Base-by-base conservation (phyloP, 2,113 vertebrate genomes). In the Piprites chloris region DNA sequence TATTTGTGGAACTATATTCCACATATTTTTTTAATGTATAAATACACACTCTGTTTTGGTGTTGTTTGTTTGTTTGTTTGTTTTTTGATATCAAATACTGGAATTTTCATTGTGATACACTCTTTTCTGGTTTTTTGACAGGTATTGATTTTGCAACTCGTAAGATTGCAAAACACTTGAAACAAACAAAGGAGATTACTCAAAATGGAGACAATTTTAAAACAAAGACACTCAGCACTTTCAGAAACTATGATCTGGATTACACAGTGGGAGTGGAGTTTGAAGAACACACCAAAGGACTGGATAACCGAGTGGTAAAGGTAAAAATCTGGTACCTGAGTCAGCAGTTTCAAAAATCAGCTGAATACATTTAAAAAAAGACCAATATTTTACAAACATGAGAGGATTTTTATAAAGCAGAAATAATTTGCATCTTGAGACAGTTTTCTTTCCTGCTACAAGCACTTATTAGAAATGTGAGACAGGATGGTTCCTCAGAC, bases 121-220 rank as follows among this genome's bases (percentile, higher is more conserved):
- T 63, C 37, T 92, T 89, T 75, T 90, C 61, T 68, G 42, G 6
- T 69, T 95, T 95, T 85, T 96, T 93, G 78, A 42, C 97, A 99
- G 99, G 97, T 85, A 99, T 99, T 42, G 99, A 99, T 98, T 99
- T 99, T 96, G 99, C 99, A 41, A 99, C 99, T 94, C 98, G 99
- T 65, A 99, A 99, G 98, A 98, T 99, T 30, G 99, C 99, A 5
- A 28, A 77, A 33, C 98, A 98, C 85, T 98, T 99, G 96, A 98
- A 86, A 56, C 99, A 99, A 98, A 99, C 99, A 1, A 99, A 99
- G 87, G 97, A 99, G 55, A 97, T 99, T 9, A 93, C 98, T 71
- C 99, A 99, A 96, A 95, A 99, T 0, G 99, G 99, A 37, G 97
- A 99, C 95, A 97, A 97, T 89, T 99, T 99, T 90, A 98, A 99